These are phyloP conservation scores for Eumerus sabulonum DNA, from an alignment of 2,888 invertebrate species.

Conservation along the genomic window DNA sequence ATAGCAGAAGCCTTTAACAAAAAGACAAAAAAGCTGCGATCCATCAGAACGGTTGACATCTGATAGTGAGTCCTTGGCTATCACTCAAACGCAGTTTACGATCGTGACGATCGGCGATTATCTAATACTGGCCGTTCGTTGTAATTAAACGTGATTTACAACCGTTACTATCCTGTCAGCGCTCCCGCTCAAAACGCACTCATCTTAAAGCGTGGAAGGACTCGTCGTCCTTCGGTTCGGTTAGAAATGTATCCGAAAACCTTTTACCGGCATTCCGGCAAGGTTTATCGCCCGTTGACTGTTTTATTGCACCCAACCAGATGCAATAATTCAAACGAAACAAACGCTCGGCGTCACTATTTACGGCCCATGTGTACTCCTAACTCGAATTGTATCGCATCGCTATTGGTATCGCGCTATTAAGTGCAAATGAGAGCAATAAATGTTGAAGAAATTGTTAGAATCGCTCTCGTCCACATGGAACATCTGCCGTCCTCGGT, in stretches of 20 bases:
- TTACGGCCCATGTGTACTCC: too few relatives aligned
- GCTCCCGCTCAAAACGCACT: conserved; percentile 7
- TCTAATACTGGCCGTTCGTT: neutral
- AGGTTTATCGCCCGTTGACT: conserved; percentile 24
- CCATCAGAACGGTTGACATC: too few relatives aligned
- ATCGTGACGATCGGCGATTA: neutral
- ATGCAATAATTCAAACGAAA: conserved; percentile 22
- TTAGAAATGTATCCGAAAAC: conserved; percentile 20
- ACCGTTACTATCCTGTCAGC: neutral
- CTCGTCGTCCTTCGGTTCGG: conserved; percentile 6
- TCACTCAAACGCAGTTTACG: neutral
- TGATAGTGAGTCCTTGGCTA: too few relatives aligned
- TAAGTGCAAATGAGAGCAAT: conserved; percentile 47
- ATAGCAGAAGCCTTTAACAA: too few relatives aligned
- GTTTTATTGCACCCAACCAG: conserved; percentile 34
- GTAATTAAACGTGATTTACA: conserved; percentile 24
- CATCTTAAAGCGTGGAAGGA: too few relatives aligned
- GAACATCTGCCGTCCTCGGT: too few relatives aligned
- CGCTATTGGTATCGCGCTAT: conserved; percentile 43
- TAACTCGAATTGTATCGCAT: conserved; percentile 22
- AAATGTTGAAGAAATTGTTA: conserved; percentile 14
- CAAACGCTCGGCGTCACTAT: too few relatives aligned
- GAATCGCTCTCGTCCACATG: too few relatives aligned
- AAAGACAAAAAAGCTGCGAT: too few relatives aligned
- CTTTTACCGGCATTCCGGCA: too few relatives aligned